A percentile compares a stretch with the other conserved stretches of the same genome.
Evolutionary conservation across 2,888 invertebrate species (phyloP).

Genomic region (Ectropis crepuscularia): DNA sequence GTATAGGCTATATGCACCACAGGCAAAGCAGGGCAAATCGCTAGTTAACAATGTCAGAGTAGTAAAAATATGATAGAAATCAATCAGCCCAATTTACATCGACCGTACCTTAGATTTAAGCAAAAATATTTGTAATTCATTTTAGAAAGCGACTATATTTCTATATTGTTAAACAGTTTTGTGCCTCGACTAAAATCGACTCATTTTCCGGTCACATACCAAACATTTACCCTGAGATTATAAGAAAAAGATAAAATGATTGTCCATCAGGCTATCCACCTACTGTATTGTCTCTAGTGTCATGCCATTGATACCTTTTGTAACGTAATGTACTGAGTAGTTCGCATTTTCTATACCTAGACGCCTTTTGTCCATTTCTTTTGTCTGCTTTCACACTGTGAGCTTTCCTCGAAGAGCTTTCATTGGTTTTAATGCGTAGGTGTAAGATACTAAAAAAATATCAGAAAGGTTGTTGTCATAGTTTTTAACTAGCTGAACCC

Average conservation of each 20-base stretch:
- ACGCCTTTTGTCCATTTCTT: conserved; percentile 19
- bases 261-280: not conserved
- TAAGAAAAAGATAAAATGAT: not conserved
- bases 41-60: too few species aligned
- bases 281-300: conserved; percentile 3
- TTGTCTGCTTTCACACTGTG: conserved; percentile 11
- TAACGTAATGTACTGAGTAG: conserved; percentile 14
- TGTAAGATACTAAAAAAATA: not conserved
- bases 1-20: too few species aligned
- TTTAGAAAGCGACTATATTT: too few species aligned
- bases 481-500: too few species aligned
- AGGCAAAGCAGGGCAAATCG: too few species aligned
- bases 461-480: too few species aligned
- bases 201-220: not conserved
- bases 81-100: too few species aligned
- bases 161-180: too few species aligned
- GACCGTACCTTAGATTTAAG: too few species aligned
- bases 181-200: too few species aligned
- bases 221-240: not conserved
- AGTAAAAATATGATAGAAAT: too few species aligned
- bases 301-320: conserved; percentile 13
- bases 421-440: conserved; percentile 10
- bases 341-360: conserved; percentile 7
- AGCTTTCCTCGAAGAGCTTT: conserved; percentile 13
- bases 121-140: too few species aligned